Conservation (phyloP, 2,113 vertebrate species). For the Pseudonaja textilis region DNA sequence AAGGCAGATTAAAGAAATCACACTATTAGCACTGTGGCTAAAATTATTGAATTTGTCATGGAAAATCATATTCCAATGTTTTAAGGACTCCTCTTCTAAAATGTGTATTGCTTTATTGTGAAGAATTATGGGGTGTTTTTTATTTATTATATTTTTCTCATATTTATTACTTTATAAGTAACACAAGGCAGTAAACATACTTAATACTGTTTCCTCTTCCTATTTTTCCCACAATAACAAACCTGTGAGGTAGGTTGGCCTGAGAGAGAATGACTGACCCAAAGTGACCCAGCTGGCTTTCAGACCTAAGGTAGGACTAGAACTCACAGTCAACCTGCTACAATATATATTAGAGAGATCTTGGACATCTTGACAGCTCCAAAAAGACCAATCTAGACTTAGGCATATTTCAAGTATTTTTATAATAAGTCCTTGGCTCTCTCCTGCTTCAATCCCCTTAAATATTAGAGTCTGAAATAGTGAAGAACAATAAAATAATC, state of each 20-base stretch:
- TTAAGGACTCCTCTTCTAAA: conserved; percentile 12
- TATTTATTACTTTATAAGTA: not conserved
- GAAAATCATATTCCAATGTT: not conserved
- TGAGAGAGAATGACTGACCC: not conserved
- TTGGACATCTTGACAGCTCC: not conserved
- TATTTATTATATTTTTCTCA: not conserved
- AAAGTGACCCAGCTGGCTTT: not conserved
- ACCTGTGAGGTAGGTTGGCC: not conserved
- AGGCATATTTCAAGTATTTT: not conserved
- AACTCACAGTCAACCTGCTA: not conserved
- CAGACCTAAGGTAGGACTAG: not conserved
- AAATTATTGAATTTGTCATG: conserved; percentile 3
- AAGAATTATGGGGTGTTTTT: not conserved
- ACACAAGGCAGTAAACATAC: not conserved
- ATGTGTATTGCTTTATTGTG: not conserved
- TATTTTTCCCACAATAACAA: not conserved
- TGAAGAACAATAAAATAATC: not conserved
- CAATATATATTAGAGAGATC: not conserved
- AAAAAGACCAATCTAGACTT: not conserved
- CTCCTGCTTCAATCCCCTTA: not conserved
- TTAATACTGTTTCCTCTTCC: not conserved
- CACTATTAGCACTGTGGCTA: not conserved
- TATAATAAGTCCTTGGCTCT: no score
- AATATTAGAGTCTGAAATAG: not conserved
- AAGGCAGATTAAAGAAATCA: not conserved